phyloP scores from a whole-genome alignment of 2,113 vertebrate species.

The Alethe castanea region DNA sequence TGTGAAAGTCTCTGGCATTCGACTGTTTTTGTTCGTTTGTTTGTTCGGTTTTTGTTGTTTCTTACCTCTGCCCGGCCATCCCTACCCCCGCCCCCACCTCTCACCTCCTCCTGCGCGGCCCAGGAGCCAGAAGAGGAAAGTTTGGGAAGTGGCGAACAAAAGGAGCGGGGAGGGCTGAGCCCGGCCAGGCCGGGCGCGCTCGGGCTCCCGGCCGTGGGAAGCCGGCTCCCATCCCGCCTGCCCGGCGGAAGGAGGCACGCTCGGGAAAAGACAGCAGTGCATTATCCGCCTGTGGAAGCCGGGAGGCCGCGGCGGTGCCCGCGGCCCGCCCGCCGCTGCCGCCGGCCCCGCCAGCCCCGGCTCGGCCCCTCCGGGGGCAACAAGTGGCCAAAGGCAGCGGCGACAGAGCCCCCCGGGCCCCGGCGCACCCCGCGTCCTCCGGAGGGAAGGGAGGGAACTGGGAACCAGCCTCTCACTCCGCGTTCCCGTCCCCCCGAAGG shows the following conservation, averaged over 20 bases:
- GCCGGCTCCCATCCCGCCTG: not conserved
- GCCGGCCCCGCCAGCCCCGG: not conserved
- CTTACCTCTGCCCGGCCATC: not conserved
- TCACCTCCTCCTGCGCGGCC: not conserved
- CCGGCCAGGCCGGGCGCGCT: not conserved
- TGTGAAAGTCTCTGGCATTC: not conserved
- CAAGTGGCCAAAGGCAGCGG: conserved; percentile 65
- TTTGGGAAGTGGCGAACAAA: conserved; percentile 66
- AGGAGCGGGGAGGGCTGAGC: not conserved
- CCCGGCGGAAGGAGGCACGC: not conserved
- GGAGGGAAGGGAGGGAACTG: not conserved
- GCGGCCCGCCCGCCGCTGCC: not conserved
- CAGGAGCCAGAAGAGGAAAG: conserved; percentile 58
- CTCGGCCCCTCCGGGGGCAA: conserved; percentile 46
- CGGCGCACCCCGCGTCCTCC: not conserved
- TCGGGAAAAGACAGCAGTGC: not conserved
- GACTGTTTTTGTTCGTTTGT: not conserved
- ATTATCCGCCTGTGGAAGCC: not conserved
- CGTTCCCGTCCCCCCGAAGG: not conserved
- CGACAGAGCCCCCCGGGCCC: not conserved
- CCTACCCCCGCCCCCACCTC: conserved; percentile 1
- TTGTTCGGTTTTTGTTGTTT: not conserved
- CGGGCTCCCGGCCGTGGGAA: not conserved
- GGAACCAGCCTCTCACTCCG: not conserved
- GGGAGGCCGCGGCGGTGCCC: not conserved